These are phyloP conservation scores for Anser brachyrhynchus DNA, from an alignment of 2,113 vertebrate species.

Conservation along the genomic window DNA sequence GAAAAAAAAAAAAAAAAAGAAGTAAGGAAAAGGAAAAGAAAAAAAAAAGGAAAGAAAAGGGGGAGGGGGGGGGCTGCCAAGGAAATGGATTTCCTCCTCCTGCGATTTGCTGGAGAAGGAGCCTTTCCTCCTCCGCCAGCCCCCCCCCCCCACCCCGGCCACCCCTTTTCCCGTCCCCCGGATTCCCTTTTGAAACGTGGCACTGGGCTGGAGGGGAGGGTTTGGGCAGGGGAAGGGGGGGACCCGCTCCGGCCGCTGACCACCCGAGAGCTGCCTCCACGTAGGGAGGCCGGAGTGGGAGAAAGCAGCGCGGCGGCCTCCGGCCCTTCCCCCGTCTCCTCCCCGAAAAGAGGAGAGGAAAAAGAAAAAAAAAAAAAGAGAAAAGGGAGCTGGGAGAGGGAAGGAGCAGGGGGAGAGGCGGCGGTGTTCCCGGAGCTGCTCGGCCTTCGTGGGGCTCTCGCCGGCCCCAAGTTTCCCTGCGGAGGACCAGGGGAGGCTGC, in stretches of 20 bases:
- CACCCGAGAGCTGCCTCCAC: not conserved
- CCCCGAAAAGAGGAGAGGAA: constrained; percentile 7
- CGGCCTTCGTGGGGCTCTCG: not conserved
- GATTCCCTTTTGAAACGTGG: constrained; percentile 77
- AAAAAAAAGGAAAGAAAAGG: not conserved
- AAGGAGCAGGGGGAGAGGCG: not conserved
- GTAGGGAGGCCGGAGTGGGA: not conserved
- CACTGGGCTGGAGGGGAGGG: constrained; percentile 59
- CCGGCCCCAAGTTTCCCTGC: rapidly evolving
- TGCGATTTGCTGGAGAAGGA: constrained; percentile 38
- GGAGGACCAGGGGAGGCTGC: not conserved
- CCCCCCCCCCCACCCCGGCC: constrained; percentile 51
- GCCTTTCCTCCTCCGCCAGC: constrained; percentile 46
- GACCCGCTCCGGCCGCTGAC: not conserved
- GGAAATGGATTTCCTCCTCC: constrained; percentile 46
- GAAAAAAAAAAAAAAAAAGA: not conserved
- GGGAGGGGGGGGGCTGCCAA: not conserved
- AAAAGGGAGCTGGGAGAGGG: not conserved
- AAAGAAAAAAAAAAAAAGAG: constrained; percentile 29
- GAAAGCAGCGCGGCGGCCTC: not conserved
- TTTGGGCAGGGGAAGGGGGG: not conserved
- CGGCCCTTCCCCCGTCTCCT: constrained; percentile 1
- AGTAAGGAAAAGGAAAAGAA: not conserved
- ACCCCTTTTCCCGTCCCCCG: constrained; percentile 59
- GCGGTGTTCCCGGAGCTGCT: not conserved